phyloP scores from a whole-genome alignment of 2,113 vertebrate genomes.

The Ginglymostoma cirratum region DNA sequence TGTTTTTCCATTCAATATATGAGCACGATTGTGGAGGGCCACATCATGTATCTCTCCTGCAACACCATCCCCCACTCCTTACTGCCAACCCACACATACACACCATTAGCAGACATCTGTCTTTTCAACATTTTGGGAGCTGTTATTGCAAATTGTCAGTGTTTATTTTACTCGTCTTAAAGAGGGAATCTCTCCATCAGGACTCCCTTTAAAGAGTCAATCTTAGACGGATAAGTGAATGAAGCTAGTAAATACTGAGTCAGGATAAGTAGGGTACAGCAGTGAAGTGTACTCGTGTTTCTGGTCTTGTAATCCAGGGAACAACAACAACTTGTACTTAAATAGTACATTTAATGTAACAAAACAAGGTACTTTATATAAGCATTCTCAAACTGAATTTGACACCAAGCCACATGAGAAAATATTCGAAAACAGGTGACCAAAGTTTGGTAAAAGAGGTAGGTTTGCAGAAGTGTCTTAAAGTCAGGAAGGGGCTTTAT shows the following conservation, averaged over 20 bases:
- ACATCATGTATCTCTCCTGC: not conserved
- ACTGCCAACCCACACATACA: conserved; percentile 20
- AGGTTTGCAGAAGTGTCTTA: not conserved
- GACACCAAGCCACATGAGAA: not conserved
- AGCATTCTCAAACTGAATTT: not conserved
- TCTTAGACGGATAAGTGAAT: not conserved
- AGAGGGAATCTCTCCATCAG: conserved; percentile 26
- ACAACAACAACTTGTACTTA: not conserved
- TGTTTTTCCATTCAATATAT: conserved; percentile 29
- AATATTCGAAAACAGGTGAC: not conserved
- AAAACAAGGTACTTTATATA: not conserved
- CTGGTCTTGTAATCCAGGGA: not conserved
- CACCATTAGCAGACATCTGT: conserved; percentile 22
- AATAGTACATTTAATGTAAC: not conserved
- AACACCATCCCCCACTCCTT: not conserved
- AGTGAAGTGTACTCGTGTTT: not conserved
- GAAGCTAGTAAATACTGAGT: not conserved
- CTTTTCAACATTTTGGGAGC: conserved; percentile 2
- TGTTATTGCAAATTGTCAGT: conserved; percentile 22
- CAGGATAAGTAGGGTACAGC: not conserved
- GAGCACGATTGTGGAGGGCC: not conserved
- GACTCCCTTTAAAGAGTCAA: conserved; percentile 13
- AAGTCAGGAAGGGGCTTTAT: not conserved
- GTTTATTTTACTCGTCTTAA: conserved; percentile 26
- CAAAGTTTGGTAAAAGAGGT: not conserved